phyloP scores from a whole-genome alignment of 2,113 vertebrate species.

The Pogona vitticeps region DNA sequence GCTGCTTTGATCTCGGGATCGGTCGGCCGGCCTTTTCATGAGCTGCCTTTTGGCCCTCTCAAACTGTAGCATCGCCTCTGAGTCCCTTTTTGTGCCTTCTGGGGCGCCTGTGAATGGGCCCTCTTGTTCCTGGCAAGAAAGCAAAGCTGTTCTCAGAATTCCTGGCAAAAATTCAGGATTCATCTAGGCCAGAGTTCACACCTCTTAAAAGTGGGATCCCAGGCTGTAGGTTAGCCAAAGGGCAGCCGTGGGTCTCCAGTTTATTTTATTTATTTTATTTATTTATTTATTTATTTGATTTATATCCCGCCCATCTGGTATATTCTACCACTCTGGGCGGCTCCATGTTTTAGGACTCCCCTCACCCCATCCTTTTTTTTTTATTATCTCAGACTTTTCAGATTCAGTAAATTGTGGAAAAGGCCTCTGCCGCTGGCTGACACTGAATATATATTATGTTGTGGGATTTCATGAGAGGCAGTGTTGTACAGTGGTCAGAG shows the following conservation, averaged over 20 bases:
- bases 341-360: too few species aligned
- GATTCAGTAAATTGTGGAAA: too few species aligned
- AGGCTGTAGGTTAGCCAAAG: conserved; percentile 25
- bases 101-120: background rate
- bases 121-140: conserved; percentile 36
- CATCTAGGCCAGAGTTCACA: conserved; percentile 29
- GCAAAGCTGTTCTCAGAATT: conserved; percentile 29
- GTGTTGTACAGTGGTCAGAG: too few species aligned
- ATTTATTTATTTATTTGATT: too few species aligned
- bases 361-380: too few species aligned
- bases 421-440: too few species aligned
- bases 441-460: too few species aligned
- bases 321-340: too few species aligned
- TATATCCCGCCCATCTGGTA: too few species aligned
- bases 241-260: background rate
- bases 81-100: conserved; percentile 27
- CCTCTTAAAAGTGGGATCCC: conserved; percentile 25
- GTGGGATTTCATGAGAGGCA: too few species aligned
- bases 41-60: conserved; percentile 29
- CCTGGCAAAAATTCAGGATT: conserved; percentile 41
- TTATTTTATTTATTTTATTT: background rate
- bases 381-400: too few species aligned
- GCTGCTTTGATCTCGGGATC: conserved; percentile 53
- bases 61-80: background rate
- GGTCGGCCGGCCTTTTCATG: conserved; percentile 29